These are phyloP conservation scores for Drosophila mimetica DNA, from an alignment of 2,888 invertebrate genomes.

Conservation along the genomic window DNA sequence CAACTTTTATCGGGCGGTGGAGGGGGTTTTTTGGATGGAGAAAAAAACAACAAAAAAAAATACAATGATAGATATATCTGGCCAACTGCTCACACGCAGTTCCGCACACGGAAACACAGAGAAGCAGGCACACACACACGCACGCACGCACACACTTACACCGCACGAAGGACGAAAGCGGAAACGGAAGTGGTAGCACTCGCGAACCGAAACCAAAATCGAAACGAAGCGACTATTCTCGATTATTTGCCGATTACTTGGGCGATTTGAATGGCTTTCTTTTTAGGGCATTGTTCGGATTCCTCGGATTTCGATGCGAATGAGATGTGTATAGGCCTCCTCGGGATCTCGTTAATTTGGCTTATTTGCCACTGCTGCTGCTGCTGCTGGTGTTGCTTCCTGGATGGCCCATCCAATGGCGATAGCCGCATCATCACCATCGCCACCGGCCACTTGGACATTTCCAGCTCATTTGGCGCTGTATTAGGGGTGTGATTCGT, in stretches of 20 bases:
- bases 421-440: constrained; percentile 8
- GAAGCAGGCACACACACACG: constrained; percentile 1
- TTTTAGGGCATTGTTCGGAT: constrained; percentile 20
- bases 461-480: constrained; percentile 69
- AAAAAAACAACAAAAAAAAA: constrained; percentile 23
- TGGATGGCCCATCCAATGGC: constrained; percentile 3
- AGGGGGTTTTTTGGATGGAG: background rate
- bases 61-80: constrained; percentile 11
- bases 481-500: constrained; percentile 20
- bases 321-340: constrained; percentile 2
- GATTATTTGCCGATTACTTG: constrained; percentile 42
- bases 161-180: constrained; percentile 1
- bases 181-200: constrained; percentile 47
- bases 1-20: constrained; percentile 40
- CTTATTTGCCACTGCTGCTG: constrained; percentile 21
- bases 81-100: constrained; percentile 9
- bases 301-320: background rate
- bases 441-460: constrained; percentile 45
- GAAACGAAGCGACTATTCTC: constrained; percentile 27
- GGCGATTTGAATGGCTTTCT: constrained; percentile 41
- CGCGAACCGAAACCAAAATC: constrained; percentile 24
- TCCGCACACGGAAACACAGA: background rate
- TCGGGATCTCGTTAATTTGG: constrained; percentile 40
- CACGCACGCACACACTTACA: too few relatives aligned
- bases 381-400: background rate